Percentiles rank a stretch among this genome's conserved stretches.
Evolutionary conservation across 2,113 vertebrate genomes (phyloP).

Genomic region (Brachyistius frenatus): DNA sequence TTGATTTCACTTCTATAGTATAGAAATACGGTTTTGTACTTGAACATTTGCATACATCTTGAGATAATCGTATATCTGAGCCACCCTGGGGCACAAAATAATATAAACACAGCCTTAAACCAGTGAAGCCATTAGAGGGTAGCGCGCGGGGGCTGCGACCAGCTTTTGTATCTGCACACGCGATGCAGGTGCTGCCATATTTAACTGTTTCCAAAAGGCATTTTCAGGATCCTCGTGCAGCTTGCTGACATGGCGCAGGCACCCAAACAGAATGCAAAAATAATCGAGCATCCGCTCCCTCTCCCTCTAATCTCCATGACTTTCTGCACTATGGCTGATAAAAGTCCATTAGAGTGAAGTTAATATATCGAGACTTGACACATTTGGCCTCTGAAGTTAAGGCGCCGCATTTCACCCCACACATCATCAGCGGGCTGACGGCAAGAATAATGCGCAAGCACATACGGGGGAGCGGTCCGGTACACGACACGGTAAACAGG

Average conservation of each 20-base stretch:
- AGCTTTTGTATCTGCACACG: constrained; percentile 29
- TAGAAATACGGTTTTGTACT: background rate
- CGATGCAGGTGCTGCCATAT: constrained; percentile 48
- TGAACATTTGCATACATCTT: background rate
- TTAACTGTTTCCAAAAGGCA: constrained; percentile 59
- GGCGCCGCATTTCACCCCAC: constrained; percentile 53
- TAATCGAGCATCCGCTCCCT: constrained; percentile 74
- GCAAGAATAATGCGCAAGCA: constrained; percentile 55
- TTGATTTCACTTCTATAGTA: background rate
- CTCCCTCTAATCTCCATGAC: constrained; percentile 78
- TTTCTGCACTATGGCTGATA: constrained; percentile 77
- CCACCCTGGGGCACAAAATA: background rate
- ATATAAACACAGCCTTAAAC: constrained; percentile 42
- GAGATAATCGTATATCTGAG: background rate
- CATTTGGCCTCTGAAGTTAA: constrained; percentile 76
- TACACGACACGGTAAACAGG: constrained; percentile 46
- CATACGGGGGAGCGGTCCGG: constrained; percentile 45
- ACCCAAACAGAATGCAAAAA: constrained; percentile 75
- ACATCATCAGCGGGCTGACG: constrained; percentile 58
- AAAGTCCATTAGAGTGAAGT: constrained; percentile 81
- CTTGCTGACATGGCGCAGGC: constrained; percentile 42
- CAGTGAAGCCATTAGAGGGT: constrained; percentile 43
- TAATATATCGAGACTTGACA: constrained; percentile 76
- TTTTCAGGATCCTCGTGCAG: constrained; percentile 63
- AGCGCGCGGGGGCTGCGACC: constrained; percentile 26